A percentile compares a stretch with the other conserved stretches of the same genome.
phyloP scores from a whole-genome alignment of 2,888 invertebrate species.

The Drosophila leonis region DNA sequence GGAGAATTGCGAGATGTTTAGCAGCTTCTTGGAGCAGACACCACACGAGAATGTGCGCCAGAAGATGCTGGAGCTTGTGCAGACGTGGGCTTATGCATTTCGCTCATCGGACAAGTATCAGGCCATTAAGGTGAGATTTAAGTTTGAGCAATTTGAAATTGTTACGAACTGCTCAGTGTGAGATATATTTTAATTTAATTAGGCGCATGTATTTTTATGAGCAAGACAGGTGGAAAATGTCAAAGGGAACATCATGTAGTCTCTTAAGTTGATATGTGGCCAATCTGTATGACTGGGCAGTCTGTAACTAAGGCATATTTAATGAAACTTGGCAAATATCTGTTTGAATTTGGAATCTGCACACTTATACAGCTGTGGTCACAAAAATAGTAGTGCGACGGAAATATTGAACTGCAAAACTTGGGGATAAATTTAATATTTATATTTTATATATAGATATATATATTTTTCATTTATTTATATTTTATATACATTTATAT shows the following conservation, averaged over 20 bases:
- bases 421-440: too few species aligned
- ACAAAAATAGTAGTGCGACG: too few species aligned
- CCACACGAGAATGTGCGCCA: conserved; percentile 92
- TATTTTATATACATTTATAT: too few species aligned
- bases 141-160: too few species aligned
- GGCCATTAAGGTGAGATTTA: conserved; percentile 90
- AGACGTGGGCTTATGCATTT: conserved; percentile 99
- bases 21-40: conserved; percentile 93
- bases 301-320: neutral
- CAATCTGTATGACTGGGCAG: too few species aligned
- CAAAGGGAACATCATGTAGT: too few species aligned
- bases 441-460: too few species aligned
- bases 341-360: neutral
- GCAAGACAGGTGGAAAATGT: neutral
- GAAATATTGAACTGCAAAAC: too few species aligned
- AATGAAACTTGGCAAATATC: neutral
- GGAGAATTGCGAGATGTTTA: conserved; percentile 96
- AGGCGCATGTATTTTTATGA: neutral
- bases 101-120: conserved; percentile 95
- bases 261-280: neutral
- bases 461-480: too few species aligned
- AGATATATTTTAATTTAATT: neutral
- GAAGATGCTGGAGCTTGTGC: conserved; percentile 97
- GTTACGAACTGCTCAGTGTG: neutral
- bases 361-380: too few species aligned